A percentile compares a stretch with the other conserved stretches of the same genome.
Evolutionary conservation across 30 jellyfish, hydroid and myxozoan genomes (phyloP).

Genomic region (Aurelia sp.): DNA sequence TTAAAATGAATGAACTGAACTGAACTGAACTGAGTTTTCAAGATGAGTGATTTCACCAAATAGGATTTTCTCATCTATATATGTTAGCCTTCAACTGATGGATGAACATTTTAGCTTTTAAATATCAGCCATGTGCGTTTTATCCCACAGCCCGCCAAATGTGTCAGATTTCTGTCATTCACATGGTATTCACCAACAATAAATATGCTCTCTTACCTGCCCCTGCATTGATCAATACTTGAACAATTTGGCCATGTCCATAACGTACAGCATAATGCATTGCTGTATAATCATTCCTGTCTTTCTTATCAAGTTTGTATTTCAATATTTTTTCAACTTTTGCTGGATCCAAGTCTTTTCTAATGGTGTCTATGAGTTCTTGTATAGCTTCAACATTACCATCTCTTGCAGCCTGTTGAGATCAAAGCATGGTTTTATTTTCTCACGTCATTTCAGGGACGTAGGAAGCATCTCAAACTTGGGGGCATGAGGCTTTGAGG

Average conservation of each 20-base stretch:
- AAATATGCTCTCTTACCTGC: slow-evolving; percentile 45
- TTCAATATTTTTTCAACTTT: background rate
- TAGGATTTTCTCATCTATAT: no score
- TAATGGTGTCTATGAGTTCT: background rate
- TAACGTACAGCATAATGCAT: slow-evolving; percentile 82
- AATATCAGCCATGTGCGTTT: no score
- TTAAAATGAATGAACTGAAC: no score
- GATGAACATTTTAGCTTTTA: no score
- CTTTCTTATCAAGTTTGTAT: slow-evolving; percentile 51
- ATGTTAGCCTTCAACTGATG: no score
- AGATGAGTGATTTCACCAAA: no score
- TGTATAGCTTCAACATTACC: slow-evolving; percentile 1
- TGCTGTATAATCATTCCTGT: slow-evolving; percentile 67
- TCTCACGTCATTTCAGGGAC: background rate
- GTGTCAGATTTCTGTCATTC: no score
- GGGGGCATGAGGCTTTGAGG: no score
- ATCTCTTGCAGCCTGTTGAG: slow-evolving; percentile 55
- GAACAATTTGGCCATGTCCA: slow-evolving; percentile 65
- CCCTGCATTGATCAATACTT: slow-evolving; percentile 24
- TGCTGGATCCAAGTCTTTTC: background rate
- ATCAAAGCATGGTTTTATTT: background rate
- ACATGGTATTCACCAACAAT: no score
- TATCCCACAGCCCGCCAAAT: no score
- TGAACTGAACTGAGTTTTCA: no score
- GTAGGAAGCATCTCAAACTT: no score